A percentile compares a stretch with the other conserved stretches of the same genome.
Evolutionary conservation across 2,113 vertebrate species (phyloP).

Genomic region (Gobius niger): DNA sequence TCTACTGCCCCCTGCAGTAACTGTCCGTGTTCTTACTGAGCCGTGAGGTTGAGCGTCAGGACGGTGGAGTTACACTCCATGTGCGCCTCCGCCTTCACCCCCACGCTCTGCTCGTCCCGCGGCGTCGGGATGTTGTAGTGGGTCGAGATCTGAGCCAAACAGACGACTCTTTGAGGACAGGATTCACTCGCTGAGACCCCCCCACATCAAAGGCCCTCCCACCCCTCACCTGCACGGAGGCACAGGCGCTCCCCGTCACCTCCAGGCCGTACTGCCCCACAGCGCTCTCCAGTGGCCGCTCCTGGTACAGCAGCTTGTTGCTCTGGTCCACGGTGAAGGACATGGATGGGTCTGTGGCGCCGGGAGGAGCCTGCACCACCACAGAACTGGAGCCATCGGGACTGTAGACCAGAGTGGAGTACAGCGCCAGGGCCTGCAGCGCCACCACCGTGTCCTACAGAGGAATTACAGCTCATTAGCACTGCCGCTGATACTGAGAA

Average conservation of each 20-base stretch:
- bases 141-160: conserved; percentile 50
- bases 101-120: conserved; percentile 15
- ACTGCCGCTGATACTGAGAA: too few species aligned
- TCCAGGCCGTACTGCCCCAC: conserved; percentile 67
- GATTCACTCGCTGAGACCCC: too few species aligned
- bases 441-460: conserved; percentile 78
- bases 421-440: conserved; percentile 77
- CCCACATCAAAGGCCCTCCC: too few species aligned
- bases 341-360: conserved; percentile 15
- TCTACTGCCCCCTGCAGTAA: neutral
- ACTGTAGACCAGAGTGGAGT: conserved; percentile 48
- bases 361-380: conserved; percentile 48
- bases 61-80: conserved; percentile 19
- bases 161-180: neutral
- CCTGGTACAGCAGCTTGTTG: conserved; percentile 81
- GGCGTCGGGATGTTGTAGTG: conserved; percentile 70
- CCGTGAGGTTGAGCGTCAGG: conserved; percentile 16
- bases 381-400: conserved; percentile 36
- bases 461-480: neutral
- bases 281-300: conserved; percentile 49
- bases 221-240: conserved; percentile 65
- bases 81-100: conserved; percentile 9
- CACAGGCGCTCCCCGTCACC: conserved; percentile 66
- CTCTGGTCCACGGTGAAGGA: conserved; percentile 70
- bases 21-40: conserved; percentile 29